Base-by-base conservation (phyloP, 1,140 invertebrate genomes). In the Drosophila carrolli region DNA sequence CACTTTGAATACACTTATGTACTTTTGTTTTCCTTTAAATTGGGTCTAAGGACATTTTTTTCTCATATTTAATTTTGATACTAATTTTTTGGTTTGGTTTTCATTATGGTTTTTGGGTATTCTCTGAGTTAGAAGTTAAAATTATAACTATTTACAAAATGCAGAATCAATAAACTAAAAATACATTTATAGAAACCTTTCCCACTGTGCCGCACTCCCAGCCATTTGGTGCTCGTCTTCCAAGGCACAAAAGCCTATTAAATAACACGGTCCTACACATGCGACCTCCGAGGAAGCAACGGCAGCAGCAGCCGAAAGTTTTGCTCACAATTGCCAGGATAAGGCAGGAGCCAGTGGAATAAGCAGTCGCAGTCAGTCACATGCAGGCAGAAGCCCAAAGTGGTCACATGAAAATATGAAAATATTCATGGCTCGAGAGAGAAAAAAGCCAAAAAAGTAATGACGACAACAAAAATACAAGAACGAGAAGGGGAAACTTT, bases 211-310 rank as follows among this genome's bases (percentile, higher is more conserved):
- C 44, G 55, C 57, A 46, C 40, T 47, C 46, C 44, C 79, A 63
- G 65, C 46, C 70, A 41, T 65, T 80, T 80, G 60, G 38, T 46
- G 71, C 32, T n/a, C 57, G 48, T 75, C 72, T 66, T 50, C 41
- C 54, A 40, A 82, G 75, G 72, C 79, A 82, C 75, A 88, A 83
- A 88, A 88, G 84, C 83, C 83, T 88, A 88, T 88, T 88, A 88
- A 88, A 88, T 88, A 89, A 88, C 83, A 83, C 65, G 79, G 83
- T 81, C 72, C 67, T 73, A 88, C 75, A 86, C 75, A 86, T 86
- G 82, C 65, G 82, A 78, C 67, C 81, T 40, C 44, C 27, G 4
- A 48, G 51, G 11, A 41, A 40, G 37, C 7, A 70, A 16, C 23
- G 43, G n/a, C 48, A 57, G 41, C 46, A 72, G 72, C 58, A 32